These are phyloP conservation scores for Andrena cerasifolii DNA, from an alignment of 1,140 invertebrate species.

Conservation along the genomic window DNA sequence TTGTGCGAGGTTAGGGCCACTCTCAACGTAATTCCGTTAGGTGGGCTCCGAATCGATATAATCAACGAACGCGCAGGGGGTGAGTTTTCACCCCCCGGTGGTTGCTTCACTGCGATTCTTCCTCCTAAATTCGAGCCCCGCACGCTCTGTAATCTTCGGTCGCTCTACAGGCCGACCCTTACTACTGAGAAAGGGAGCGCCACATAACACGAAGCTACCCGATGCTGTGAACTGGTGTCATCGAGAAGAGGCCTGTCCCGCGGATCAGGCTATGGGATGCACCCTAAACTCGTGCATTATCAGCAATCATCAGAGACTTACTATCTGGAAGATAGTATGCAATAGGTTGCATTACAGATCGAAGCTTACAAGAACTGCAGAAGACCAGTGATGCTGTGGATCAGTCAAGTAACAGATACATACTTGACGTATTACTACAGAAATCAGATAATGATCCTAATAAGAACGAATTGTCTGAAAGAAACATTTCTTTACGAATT, in stretches of 20 bases:
- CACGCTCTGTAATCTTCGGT: constrained; percentile 44
- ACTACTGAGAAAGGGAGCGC: constrained; percentile 26
- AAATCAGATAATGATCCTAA: not conserved
- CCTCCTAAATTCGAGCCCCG: constrained; percentile 57
- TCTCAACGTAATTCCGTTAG: constrained; percentile 71
- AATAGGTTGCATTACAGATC: no score
- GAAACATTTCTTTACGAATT: no score
- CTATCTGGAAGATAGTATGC: not conserved
- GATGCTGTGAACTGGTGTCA: constrained; percentile 24
- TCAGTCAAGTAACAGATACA: no score
- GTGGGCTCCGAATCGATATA: constrained; percentile 74
- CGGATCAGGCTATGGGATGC: not conserved
- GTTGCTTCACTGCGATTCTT: constrained; percentile 65
- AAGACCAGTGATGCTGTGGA: no score
- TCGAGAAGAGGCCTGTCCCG: not conserved
- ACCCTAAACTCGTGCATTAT: not conserved
- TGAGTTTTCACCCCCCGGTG: constrained; percentile 51
- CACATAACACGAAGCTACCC: constrained; percentile 19
- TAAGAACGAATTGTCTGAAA: no score
- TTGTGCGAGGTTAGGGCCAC: constrained; percentile 75
- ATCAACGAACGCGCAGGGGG: constrained; percentile 65
- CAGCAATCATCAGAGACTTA: not conserved
- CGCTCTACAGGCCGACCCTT: constrained; percentile 27
- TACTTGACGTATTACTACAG: not conserved
- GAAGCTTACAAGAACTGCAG: no score